phyloP scores from a whole-genome alignment of 2,113 vertebrate genomes.

The western clawed frog (Xenopus tropicalis) region UCB_Xtro_10.0 CM004443.2:23727501-23728000 shows the following conservation, averaged over 20 bases:
- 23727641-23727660: neutral
- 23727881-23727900: neutral
- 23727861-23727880: neutral
- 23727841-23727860: neutral
- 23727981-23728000: too few species aligned
- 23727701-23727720: neutral
- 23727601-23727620: neutral
- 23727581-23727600: too few species aligned
- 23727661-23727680: neutral
- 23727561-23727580: too few species aligned
- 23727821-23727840: neutral
- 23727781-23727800: neutral
- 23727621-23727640: neutral
- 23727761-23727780: neutral
- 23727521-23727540: too few species aligned
- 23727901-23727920: neutral
- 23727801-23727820: neutral
- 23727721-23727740: conserved; percentile 1
- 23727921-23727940: too few species aligned
- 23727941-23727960: too few species aligned
- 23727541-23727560: too few species aligned
- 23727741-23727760: neutral
- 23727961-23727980: too few species aligned
- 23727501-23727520: too few species aligned
- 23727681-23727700: neutral